Conservation (phyloP, 2,888 invertebrate species). For the Drosophila formosana region DNA sequence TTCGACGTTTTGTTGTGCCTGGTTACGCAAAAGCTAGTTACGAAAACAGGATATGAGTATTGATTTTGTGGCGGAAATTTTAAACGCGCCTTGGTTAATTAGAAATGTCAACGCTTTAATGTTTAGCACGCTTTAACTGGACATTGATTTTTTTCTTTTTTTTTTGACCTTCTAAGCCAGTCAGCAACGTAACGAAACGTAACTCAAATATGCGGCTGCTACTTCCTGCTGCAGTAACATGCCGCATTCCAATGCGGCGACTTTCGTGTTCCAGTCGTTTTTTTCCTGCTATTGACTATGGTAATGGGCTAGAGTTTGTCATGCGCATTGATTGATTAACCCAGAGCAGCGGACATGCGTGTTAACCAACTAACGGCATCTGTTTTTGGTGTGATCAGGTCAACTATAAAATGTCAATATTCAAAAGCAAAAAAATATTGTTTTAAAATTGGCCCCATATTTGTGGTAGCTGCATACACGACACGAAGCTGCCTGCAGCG, state of each 20-base stretch:
- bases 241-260: slow-evolving; percentile 64
- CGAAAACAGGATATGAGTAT: slow-evolving; percentile 40
- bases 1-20: slow-evolving; percentile 30
- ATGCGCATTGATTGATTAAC: slow-evolving; percentile 34
- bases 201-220: slow-evolving; percentile 22
- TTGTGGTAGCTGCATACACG: not conserved
- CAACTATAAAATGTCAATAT: not conserved
- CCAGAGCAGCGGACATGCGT: slow-evolving; percentile 18
- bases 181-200: slow-evolving; percentile 26
- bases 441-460: not conserved
- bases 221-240: slow-evolving; percentile 49
- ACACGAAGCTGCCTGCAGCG: not conserved
- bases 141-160: slow-evolving; percentile 73
- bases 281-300: slow-evolving; percentile 38
- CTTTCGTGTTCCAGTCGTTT: slow-evolving; percentile 39
- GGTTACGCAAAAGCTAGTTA: slow-evolving; percentile 68
- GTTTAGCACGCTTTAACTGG: slow-evolving; percentile 23
- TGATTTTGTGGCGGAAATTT: slow-evolving; percentile 55
- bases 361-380: slow-evolving; percentile 2
- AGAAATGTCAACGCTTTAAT: slow-evolving; percentile 24
- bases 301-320: slow-evolving; percentile 34
- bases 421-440: not conserved
- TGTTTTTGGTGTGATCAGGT: slow-evolving; percentile 14
- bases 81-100: slow-evolving; percentile 32
- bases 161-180: slow-evolving; percentile 63